Base-by-base conservation (phyloP, 2,797 vertebrate species). In the Pangasius djambal region DNA sequence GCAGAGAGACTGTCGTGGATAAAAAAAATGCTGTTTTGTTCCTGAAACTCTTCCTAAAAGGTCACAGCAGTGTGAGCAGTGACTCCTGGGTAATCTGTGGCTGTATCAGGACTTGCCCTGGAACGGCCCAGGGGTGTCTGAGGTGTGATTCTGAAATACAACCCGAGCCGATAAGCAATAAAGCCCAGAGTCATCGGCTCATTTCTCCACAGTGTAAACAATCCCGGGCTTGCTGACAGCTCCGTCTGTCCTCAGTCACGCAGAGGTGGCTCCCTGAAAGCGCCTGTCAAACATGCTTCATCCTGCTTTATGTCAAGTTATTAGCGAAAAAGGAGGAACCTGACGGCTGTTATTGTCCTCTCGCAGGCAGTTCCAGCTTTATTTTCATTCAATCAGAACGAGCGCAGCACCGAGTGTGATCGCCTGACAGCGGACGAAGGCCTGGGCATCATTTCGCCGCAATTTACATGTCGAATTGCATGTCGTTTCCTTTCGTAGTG, bases 81-180 rank as follows among this genome's bases (percentile, higher is more conserved):
- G 87, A 70, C 89, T 90, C 59, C 78, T 91, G 86, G 87, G 84
- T 91, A 87, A 91, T 79, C 89, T 90, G 88, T 55, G 90, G 86
- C 63, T 88, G 89, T 89, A 88, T 91, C 87, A 86, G 91, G 61
- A 16, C 89, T 86, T 84, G 91, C 89, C 87, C 67, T 83, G 86
- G 92, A 91, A 91, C 91, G 92, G 91, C 93, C 92, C 90, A 20
- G 78, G 91, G 91, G 92, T 52, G 83, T 94, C 91, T 95, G 93
- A 95, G 93, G 94, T 92, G 89, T 91, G 92, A 92, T 89, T 89
- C 90, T 96, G 95, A 97, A 95, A 96, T 96, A 96, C 93, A 92
- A 92, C 94, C 87, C 69, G 87, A 93, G 88, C 89, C 94, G 93
- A 94, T 94, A 67, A 93, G 94, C 95, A 93, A 95, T 96, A 95